Evolutionary conservation across 2,797 vertebrate genomes (phyloP).

Genomic region (Apogon talboti): DNA sequence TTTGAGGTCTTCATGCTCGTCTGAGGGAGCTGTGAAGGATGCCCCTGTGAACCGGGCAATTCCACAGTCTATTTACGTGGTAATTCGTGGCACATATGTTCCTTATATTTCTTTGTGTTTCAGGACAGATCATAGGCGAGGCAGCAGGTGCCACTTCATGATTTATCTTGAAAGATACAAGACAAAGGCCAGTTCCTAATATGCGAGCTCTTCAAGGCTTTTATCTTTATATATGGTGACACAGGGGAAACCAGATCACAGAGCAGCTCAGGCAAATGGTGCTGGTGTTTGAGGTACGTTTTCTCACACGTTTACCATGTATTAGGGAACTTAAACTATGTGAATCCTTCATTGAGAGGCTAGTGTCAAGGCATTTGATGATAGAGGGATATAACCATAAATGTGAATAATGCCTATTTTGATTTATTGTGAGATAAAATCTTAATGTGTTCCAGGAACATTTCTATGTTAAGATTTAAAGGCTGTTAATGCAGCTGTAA

Average conservation of each 20-base stretch:
- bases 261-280: constrained; percentile 10
- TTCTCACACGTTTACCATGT: constrained; percentile 18
- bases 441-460: background rate
- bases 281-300: constrained; percentile 1
- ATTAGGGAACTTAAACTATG: constrained; percentile 1
- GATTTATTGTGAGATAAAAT: background rate
- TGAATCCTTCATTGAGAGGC: background rate
- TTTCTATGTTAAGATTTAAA: background rate
- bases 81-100: constrained; percentile 44
- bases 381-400: background rate
- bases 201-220: constrained; percentile 30
- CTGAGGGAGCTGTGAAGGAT: constrained; percentile 14
- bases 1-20: constrained; percentile 47
- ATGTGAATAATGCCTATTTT: background rate
- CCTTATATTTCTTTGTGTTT: constrained; percentile 18
- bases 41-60: constrained; percentile 46
- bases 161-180: constrained; percentile 31
- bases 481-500: background rate
- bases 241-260: constrained; percentile 13
- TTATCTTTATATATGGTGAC: constrained; percentile 31
- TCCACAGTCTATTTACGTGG: constrained; percentile 55
- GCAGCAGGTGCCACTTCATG: constrained; percentile 57
- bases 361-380: background rate
- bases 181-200: constrained; percentile 16
- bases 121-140: constrained; percentile 19